These are phyloP conservation scores for Tragelaphus oryx DNA, from an alignment of 2,797 vertebrate genomes.

Conservation along the genomic window DNA sequence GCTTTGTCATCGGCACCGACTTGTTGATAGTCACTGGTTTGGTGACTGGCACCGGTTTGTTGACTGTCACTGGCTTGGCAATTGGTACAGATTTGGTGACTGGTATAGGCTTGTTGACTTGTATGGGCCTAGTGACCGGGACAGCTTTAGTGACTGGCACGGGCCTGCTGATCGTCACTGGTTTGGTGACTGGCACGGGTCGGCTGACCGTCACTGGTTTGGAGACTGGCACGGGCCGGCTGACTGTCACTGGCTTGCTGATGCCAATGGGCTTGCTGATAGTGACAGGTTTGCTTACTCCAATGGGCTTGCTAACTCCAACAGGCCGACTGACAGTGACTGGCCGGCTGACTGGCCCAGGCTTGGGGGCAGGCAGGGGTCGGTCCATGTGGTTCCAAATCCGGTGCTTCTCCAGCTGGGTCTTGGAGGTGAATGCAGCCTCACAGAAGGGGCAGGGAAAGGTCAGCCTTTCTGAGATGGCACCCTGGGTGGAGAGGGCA, in stretches of 20 bases:
- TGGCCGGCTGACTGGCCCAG: constrained; percentile 60
- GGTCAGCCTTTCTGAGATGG: constrained; percentile 89
- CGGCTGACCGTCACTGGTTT: not conserved
- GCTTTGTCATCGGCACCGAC: not conserved
- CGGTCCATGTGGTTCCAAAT: constrained; percentile 94
- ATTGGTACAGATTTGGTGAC: not conserved
- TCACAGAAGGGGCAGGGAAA: constrained; percentile 93
- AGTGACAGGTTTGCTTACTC: constrained; percentile 70
- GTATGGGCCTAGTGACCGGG: not conserved
- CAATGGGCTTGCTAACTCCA: constrained; percentile 71
- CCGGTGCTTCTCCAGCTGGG: constrained; percentile 95
- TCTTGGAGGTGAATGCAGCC: constrained; percentile 94
- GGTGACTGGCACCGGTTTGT: constrained; percentile 17
- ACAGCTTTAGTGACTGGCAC: constrained; percentile 54
- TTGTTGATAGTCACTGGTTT: not conserved
- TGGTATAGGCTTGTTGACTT: not conserved
- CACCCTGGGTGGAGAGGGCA: constrained; percentile 78
- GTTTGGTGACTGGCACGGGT: constrained; percentile 55
- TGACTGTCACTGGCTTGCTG: constrained; percentile 65
- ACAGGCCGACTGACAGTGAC: constrained; percentile 62
- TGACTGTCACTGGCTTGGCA: constrained; percentile 57
- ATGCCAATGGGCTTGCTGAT: constrained; percentile 69
- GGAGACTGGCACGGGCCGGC: constrained; percentile 48
- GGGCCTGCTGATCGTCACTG: not conserved
- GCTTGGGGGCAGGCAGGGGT: constrained; percentile 72